Conservation (phyloP, 1,140 invertebrate species). For the Notospermus geniculatus region DNA sequence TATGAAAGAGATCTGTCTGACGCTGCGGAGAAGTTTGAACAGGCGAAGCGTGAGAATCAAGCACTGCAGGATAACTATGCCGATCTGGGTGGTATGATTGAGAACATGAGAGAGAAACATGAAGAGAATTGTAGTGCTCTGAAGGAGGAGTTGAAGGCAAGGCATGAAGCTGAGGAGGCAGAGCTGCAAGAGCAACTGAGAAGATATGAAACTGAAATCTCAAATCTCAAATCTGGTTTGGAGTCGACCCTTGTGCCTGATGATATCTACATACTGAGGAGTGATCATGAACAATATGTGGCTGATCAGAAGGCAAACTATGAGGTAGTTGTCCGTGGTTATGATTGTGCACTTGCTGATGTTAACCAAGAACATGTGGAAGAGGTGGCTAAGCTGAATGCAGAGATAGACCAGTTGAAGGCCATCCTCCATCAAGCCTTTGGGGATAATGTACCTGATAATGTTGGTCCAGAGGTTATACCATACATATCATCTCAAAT, state of each 20-base stretch:
- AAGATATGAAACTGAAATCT: slow-evolving; percentile 3
- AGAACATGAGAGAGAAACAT: slow-evolving; percentile 9
- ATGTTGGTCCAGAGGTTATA: too few species aligned
- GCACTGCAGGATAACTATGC: not conserved
- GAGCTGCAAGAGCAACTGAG: not conserved
- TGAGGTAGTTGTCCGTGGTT: too few species aligned
- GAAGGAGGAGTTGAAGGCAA: slow-evolving; percentile 1
- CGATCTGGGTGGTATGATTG: not conserved
- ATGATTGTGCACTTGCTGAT: too few species aligned
- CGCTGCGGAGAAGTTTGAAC: not conserved
- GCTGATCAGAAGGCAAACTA: too few species aligned
- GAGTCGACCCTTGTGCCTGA: slow-evolving; percentile 6
- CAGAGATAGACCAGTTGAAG: too few species aligned
- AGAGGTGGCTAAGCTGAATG: too few species aligned
- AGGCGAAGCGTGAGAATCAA: not conserved
- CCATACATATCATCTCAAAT: too few species aligned
- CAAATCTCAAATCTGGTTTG: not conserved
- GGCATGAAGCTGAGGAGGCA: not conserved
- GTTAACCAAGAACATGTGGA: too few species aligned
- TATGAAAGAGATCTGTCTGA: slow-evolving; percentile 2
- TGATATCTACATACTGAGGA: not conserved
- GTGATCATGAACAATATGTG: not conserved
- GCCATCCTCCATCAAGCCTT: too few species aligned
- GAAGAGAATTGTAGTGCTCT: not conserved
- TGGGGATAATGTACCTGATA: too few species aligned